Conservation (phyloP, 2,888 invertebrate species). For the Molorchus minor region DNA sequence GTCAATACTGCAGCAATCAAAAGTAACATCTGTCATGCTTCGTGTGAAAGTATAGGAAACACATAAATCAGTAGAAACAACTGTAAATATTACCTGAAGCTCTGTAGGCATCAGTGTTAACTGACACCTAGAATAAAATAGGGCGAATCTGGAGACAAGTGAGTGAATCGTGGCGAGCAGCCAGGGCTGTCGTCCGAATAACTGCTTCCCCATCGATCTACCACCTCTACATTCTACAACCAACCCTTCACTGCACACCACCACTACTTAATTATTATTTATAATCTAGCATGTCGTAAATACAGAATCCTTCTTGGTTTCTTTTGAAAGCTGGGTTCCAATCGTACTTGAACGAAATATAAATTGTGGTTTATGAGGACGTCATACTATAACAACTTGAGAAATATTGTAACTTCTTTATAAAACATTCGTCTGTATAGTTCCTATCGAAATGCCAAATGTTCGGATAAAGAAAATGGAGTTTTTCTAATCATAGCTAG, state of each 20-base stretch:
- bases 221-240: slow-evolving; percentile 33
- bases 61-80: no score
- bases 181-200: slow-evolving; percentile 61
- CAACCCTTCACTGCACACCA: slow-evolving; percentile 33
- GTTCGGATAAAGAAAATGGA: no score
- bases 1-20: no score
- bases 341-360: not conserved
- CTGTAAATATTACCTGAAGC: no score
- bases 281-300: slow-evolving; percentile 17
- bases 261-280: slow-evolving; percentile 31
- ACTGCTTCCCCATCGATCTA: slow-evolving; percentile 59
- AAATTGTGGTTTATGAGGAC: not conserved
- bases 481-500: no score
- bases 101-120: no score
- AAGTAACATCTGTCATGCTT: no score
- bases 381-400: no score
- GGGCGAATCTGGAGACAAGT: slow-evolving; percentile 37
- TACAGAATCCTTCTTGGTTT: not conserved
- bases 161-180: slow-evolving; percentile 33
- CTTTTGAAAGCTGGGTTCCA: not conserved
- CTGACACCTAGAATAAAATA: slow-evolving; percentile 25
- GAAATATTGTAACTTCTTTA: no score
- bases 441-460: no score
- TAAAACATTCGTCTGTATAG: no score
- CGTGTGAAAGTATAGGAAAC: no score